phyloP scores from a whole-genome alignment of 2,888 invertebrate genomes.

The Oegoconia quadripuncta region DNA sequence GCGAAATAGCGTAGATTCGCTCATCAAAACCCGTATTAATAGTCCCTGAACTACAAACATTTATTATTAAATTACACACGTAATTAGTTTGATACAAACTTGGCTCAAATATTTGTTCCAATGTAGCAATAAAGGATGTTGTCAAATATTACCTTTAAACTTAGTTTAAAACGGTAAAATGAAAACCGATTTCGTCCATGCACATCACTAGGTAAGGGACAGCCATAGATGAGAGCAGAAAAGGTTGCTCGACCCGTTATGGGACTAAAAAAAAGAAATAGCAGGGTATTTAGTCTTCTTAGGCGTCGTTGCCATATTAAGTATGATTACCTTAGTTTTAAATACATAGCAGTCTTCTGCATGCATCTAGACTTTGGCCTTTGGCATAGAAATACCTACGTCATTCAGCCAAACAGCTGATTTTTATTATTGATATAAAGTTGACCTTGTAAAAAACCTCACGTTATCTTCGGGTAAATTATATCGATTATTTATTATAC shows the following conservation, averaged over 20 bases:
- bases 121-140: slow-evolving; percentile 2
- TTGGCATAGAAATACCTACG: slow-evolving; percentile 15
- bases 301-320: too few species aligned
- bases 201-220: slow-evolving; percentile 27
- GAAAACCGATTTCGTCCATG: slow-evolving; percentile 16
- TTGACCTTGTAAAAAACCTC: not conserved
- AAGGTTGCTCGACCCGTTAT: slow-evolving; percentile 35
- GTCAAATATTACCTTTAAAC: slow-evolving; percentile 8
- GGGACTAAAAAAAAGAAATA: slow-evolving; percentile 9
- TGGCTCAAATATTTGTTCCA: slow-evolving; percentile 3
- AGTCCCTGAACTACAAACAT: too few species aligned
- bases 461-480: not conserved
- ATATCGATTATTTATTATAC: slow-evolving; percentile 3
- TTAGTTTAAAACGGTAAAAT: slow-evolving; percentile 21
- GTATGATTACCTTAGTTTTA: too few species aligned
- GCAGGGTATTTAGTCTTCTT: not conserved
- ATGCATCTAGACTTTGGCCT: not conserved
- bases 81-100: slow-evolving; percentile 1
- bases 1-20: too few species aligned
- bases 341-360: not conserved
- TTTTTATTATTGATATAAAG: slow-evolving; percentile 16
- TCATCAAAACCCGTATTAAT: too few species aligned
- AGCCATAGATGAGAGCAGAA: slow-evolving; percentile 21
- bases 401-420: slow-evolving; percentile 25
- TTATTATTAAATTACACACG: too few species aligned